Conservation (phyloP, 2,113 vertebrate genomes). For the Lepisosteus oculatus region DNA sequence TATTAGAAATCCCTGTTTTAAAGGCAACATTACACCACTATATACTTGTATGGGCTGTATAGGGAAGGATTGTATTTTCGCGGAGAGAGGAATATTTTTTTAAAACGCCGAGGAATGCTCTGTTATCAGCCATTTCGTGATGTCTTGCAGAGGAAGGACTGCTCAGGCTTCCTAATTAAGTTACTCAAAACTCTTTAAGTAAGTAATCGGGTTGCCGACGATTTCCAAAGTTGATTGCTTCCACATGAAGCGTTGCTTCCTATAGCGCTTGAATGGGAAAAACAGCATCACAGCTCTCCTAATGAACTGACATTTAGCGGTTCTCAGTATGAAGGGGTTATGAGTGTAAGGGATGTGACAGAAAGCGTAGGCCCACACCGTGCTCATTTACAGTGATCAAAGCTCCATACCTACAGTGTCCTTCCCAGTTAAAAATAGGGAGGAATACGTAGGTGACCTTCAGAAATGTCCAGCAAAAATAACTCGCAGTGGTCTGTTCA, state of each 20-base stretch:
- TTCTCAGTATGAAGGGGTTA: constrained; percentile 25
- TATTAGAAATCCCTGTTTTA: too few relatives aligned
- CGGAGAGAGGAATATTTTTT: too few relatives aligned
- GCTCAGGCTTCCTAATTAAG: too few relatives aligned
- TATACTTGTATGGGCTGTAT: too few relatives aligned
- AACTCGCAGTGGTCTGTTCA: too few relatives aligned
- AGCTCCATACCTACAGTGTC: constrained; percentile 11
- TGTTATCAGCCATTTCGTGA: neutral
- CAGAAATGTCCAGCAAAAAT: neutral
- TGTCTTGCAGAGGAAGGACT: neutral
- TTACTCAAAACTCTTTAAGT: neutral
- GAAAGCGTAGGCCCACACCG: too few relatives aligned
- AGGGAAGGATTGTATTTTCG: too few relatives aligned
- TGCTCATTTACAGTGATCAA: constrained; percentile 22
- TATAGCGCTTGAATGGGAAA: neutral
- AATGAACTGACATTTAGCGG: constrained; percentile 37
- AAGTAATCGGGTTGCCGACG: neutral
- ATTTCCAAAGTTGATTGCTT: constrained; percentile 1
- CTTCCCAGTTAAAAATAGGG: neutral
- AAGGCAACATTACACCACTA: too few relatives aligned
- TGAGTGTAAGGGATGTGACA: neutral
- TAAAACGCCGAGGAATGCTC: too few relatives aligned
- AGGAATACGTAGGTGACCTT: neutral
- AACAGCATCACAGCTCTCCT: neutral
- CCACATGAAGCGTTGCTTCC: neutral